Evolutionary conservation across 2,113 vertebrate genomes (phyloP).

Genomic region (Melierax canorus): DNA sequence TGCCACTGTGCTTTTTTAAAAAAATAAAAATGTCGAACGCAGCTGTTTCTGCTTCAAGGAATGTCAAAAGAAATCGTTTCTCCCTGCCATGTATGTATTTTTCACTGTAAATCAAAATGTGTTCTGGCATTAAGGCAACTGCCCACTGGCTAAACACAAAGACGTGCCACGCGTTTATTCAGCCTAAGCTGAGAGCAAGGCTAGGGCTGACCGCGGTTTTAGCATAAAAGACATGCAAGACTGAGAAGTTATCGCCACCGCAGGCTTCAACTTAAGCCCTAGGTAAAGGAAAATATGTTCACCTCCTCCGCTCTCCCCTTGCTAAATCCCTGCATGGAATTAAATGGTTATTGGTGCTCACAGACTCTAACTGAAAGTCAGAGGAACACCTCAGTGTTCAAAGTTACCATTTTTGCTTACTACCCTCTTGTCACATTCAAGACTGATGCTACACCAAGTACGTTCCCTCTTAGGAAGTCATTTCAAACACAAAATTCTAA

Average conservation of each 20-base stretch:
- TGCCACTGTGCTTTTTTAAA: background rate
- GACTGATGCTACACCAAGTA: background rate
- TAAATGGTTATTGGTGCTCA: accelerated
- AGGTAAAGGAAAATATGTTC: background rate
- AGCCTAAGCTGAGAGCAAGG: background rate
- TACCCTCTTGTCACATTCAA: background rate
- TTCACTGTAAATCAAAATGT: background rate
- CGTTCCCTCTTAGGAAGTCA: background rate
- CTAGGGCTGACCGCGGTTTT: background rate
- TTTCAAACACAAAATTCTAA: background rate
- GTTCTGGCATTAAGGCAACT: background rate
- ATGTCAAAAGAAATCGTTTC: slow-evolving; percentile 34
- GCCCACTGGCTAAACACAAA: background rate
- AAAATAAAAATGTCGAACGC: background rate
- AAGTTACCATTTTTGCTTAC: background rate
- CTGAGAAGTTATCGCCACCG: background rate
- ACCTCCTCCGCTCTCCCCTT: background rate
- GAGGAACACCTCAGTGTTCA: background rate
- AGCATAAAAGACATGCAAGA: background rate
- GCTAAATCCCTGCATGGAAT: background rate
- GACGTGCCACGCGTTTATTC: background rate
- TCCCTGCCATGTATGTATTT: slow-evolving; percentile 11
- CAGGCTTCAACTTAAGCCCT: background rate
- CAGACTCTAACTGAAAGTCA: background rate
- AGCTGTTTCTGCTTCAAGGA: slow-evolving; percentile 60